Percentiles rank a stretch among this genome's conserved stretches.
Conservation (phyloP, 2,113 vertebrate genomes). For the Phasianus colchicus region DNA sequence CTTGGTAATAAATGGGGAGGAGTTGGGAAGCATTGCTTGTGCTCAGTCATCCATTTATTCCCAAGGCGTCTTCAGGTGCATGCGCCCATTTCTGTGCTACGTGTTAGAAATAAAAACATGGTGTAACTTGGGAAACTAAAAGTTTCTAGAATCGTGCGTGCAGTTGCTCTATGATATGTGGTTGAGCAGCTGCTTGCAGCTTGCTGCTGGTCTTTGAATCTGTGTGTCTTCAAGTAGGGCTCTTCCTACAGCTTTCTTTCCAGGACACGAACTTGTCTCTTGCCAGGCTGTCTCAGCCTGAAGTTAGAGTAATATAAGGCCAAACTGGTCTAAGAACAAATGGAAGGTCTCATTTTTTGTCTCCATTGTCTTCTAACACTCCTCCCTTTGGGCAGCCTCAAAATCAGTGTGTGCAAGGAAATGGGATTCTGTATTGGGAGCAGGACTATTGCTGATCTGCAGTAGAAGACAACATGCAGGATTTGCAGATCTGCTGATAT, state of each 20-base stretch:
- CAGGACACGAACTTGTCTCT: not conserved
- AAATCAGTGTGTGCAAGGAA: not conserved
- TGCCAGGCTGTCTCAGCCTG: not conserved
- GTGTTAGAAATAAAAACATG: not conserved
- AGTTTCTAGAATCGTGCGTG: not conserved
- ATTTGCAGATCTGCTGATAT: not conserved
- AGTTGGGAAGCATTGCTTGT: not conserved
- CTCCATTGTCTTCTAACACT: not conserved
- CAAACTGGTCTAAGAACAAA: not conserved
- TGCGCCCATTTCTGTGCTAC: not conserved
- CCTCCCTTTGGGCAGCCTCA: not conserved
- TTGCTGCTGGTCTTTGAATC: not conserved
- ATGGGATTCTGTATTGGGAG: not conserved
- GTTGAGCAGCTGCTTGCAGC: not conserved
- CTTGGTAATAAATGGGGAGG: not conserved
- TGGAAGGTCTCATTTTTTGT: not conserved
- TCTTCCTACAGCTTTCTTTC: not conserved
- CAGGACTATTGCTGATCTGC: not conserved
- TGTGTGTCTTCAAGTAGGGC: fast-evolving
- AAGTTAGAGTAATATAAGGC: not conserved
- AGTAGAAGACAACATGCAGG: not conserved
- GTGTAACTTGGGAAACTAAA: not conserved
- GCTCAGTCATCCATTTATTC: not conserved
- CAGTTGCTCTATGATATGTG: not conserved
- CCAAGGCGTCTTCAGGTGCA: not conserved